phyloP scores from a whole-genome alignment of 2,797 vertebrate genomes.

The Ptychobarbus kaznakovi region DNA sequence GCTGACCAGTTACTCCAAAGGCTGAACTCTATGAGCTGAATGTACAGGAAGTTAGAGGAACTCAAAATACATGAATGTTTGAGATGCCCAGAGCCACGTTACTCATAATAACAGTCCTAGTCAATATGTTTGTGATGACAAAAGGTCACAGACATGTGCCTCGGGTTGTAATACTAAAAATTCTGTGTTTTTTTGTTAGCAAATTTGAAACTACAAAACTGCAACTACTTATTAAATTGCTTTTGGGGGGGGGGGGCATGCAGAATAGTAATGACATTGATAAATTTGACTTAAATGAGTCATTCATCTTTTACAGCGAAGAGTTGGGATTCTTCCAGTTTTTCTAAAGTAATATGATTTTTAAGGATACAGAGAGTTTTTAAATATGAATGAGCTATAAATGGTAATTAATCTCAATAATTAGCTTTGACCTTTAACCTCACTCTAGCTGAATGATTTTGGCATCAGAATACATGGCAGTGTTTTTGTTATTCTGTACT shows the following conservation, averaged over 20 bases:
- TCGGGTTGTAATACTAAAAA: slow-evolving; percentile 30
- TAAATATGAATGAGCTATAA: slow-evolving; percentile 5
- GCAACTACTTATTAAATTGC: slow-evolving; percentile 18
- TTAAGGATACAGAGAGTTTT: slow-evolving; percentile 19
- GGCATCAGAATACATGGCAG: background rate
- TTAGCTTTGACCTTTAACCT: slow-evolving; percentile 3
- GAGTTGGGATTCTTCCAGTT: slow-evolving; percentile 23
- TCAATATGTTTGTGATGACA: slow-evolving; percentile 33
- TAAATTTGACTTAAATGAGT: background rate
- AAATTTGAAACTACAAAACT: slow-evolving; percentile 27
- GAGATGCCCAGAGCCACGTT: slow-evolving; percentile 14
- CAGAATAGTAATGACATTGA: slow-evolving; percentile 28
- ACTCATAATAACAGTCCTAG: slow-evolving; percentile 29
- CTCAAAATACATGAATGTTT: slow-evolving; percentile 1
- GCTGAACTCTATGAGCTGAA: slow-evolving; percentile 80
- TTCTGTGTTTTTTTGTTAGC: slow-evolving; percentile 13
- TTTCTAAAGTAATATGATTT: background rate
- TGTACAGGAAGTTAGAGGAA: background rate
- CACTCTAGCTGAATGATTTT: background rate
- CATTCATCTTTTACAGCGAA: slow-evolving; percentile 18
- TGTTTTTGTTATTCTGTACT: slow-evolving; percentile 1
- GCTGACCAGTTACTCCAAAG: slow-evolving; percentile 90
- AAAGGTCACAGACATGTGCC: slow-evolving; percentile 34
- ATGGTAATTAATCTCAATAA: background rate
- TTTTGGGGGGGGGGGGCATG: background rate